A percentile compares a stretch with the other conserved stretches of the same genome.
These are phyloP conservation scores for Cartodere bifasciata DNA, from an alignment of 2,888 invertebrate species.

Conservation along the genomic window DNA sequence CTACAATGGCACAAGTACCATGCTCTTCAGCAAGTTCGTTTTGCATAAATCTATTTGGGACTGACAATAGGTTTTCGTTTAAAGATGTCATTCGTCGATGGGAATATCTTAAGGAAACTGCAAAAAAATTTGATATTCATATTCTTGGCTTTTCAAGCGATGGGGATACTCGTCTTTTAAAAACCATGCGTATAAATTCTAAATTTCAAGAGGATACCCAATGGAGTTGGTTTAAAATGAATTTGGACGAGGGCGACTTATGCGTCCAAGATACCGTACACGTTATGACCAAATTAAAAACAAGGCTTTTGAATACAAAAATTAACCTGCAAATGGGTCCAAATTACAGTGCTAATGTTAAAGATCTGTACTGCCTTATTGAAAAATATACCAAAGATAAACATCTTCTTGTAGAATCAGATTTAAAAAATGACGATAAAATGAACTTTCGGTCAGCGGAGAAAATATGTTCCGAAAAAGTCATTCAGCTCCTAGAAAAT, in stretches of 20 bases:
- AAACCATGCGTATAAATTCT: constrained; percentile 11
- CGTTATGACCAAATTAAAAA: constrained; percentile 11
- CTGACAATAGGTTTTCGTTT: constrained; percentile 15
- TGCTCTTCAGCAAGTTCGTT: constrained; percentile 11
- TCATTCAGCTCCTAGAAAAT: constrained; percentile 4
- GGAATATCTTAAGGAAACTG: constrained; percentile 10
- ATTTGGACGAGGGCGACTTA: too few relatives aligned
- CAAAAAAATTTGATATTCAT: constrained; percentile 9
- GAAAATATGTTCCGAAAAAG: constrained; percentile 5
- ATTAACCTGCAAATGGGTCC: constrained; percentile 1
- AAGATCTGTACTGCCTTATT: constrained; percentile 5
- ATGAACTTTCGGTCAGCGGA: constrained; percentile 12
- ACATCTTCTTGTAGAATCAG: constrained; percentile 3
- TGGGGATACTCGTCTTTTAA: constrained; percentile 11
- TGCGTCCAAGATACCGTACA: constrained; percentile 20
- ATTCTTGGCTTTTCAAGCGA: constrained; percentile 12
- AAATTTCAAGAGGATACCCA: too few relatives aligned
- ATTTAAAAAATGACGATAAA: constrained; percentile 7
- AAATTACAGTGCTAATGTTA: background rate
- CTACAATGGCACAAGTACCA: constrained; percentile 13
- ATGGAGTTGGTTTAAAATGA: too few relatives aligned
- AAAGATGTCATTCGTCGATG: constrained; percentile 14
- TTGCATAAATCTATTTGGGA: constrained; percentile 16
- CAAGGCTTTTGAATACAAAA: constrained; percentile 6
- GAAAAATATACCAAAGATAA: constrained; percentile 8